Conservation (phyloP, 2,113 vertebrate genomes). For the Lasiurus cinereus region DNA sequence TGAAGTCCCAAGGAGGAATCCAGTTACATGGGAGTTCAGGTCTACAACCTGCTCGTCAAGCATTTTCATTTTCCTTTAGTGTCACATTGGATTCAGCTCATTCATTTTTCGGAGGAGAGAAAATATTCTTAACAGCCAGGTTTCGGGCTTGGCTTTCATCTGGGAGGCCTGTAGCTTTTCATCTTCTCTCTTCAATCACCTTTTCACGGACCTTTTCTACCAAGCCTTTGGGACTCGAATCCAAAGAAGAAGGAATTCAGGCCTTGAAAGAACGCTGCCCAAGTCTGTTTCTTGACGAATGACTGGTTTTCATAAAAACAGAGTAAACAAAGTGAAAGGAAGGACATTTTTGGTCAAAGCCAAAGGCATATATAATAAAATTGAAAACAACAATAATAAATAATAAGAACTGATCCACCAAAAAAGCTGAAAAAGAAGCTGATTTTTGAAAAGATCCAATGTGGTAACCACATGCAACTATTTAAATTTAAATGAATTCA, state of each 20-base stretch:
- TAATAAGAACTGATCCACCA: not conserved
- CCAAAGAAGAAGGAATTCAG: not conserved
- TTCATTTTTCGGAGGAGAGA: conserved; percentile 65
- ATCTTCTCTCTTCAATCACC: conserved; percentile 58
- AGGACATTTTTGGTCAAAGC: not conserved
- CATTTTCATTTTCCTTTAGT: conserved; percentile 64
- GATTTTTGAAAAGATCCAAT: not conserved
- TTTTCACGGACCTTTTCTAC: conserved; percentile 35
- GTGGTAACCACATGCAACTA: not conserved
- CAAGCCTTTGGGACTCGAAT: conserved; percentile 34
- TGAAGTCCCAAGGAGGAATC: conserved; percentile 60
- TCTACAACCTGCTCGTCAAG: conserved; percentile 52
- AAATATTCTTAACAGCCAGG: conserved; percentile 48
- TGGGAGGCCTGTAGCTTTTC: conserved; percentile 55
- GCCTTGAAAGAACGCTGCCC: not conserved
- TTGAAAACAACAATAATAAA: not conserved
- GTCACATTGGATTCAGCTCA: conserved; percentile 65
- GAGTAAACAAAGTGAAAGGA: conserved; percentile 41
- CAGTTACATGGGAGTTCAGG: conserved; percentile 58
- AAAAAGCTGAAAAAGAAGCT: not conserved
- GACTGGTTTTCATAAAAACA: conserved; percentile 38
- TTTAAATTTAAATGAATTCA: conserved; percentile 24
- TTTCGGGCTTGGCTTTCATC: conserved; percentile 59
- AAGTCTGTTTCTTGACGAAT: not conserved
- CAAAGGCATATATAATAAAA: not conserved